Conservation (phyloP, 2,888 invertebrate species). For the Orthonevra nobilis region DNA sequence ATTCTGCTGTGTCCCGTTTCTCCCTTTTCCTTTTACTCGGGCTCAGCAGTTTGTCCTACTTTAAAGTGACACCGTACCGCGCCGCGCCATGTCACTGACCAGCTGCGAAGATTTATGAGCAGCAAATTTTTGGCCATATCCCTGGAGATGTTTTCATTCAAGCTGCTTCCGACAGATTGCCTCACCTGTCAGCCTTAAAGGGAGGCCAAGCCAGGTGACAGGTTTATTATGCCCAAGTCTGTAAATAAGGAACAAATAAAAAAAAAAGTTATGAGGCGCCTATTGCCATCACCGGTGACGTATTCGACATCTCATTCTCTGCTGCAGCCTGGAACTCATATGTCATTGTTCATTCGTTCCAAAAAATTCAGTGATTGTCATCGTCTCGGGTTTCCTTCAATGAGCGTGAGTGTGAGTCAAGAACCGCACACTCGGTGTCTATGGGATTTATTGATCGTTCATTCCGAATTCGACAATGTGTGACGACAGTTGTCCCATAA, state of each 20-base stretch:
- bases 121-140: constrained; percentile 24
- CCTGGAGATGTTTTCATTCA: constrained; percentile 25
- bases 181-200: background rate
- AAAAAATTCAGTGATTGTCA: constrained; percentile 45
- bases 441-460: constrained; percentile 23
- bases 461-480: constrained; percentile 5
- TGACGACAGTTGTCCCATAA: constrained; percentile 47
- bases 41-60: background rate
- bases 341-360: no score
- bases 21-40: background rate
- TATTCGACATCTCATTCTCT: background rate
- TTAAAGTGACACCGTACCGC: background rate
- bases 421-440: constrained; percentile 26
- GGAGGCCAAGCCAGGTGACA: constrained; percentile 25
- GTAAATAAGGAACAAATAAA: background rate
- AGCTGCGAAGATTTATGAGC: constrained; percentile 26
- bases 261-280: constrained; percentile 4
- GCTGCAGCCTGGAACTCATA: background rate
- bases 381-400: constrained; percentile 45
- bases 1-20: constrained; percentile 4
- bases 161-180: constrained; percentile 19
- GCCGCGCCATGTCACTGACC: constrained; percentile 27
- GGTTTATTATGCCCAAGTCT: constrained; percentile 8
- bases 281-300: background rate
- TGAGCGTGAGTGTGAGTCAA: constrained; percentile 13